These are phyloP conservation scores for Microtus ochrogaster DNA, from an alignment of 2,113 vertebrate genomes.

Conservation along the genomic window DNA sequence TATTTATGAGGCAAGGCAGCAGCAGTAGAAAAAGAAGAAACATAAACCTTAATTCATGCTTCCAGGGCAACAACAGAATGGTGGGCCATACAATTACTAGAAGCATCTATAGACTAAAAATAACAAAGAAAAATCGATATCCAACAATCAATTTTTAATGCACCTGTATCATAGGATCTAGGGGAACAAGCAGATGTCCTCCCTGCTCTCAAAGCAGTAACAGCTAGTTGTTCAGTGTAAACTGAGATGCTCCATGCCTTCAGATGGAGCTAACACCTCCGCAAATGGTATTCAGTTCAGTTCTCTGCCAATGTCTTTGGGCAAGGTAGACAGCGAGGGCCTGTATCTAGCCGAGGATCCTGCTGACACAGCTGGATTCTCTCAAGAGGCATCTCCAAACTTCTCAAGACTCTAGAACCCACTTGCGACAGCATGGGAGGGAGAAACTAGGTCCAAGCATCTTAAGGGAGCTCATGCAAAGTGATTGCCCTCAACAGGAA, in stretches of 20 bases:
- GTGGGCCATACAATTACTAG: neutral
- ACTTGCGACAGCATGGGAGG: no score
- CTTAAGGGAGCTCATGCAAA: no score
- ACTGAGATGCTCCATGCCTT: neutral
- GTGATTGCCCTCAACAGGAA: neutral
- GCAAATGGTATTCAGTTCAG: no score
- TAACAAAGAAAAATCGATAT: neutral
- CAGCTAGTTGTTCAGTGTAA: neutral
- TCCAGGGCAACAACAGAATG: neutral
- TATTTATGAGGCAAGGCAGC: neutral
- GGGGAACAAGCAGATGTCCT: neutral
- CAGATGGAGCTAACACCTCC: neutral
- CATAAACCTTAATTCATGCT: neutral
- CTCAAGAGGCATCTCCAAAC: neutral
- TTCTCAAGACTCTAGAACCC: neutral
- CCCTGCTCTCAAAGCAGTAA: neutral
- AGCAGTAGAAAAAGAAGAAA: neutral
- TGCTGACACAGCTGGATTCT: neutral
- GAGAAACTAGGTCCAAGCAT: neutral
- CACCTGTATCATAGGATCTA: neutral
- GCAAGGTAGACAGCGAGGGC: neutral
- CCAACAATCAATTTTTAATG: neutral
- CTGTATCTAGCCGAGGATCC: neutral
- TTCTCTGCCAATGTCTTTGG: neutral
- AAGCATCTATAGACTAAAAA: neutral